Percentiles rank a stretch among this genome's conserved stretches.
phyloP scores from a whole-genome alignment of 2,888 invertebrate species.

The Sipha maydis region DNA sequence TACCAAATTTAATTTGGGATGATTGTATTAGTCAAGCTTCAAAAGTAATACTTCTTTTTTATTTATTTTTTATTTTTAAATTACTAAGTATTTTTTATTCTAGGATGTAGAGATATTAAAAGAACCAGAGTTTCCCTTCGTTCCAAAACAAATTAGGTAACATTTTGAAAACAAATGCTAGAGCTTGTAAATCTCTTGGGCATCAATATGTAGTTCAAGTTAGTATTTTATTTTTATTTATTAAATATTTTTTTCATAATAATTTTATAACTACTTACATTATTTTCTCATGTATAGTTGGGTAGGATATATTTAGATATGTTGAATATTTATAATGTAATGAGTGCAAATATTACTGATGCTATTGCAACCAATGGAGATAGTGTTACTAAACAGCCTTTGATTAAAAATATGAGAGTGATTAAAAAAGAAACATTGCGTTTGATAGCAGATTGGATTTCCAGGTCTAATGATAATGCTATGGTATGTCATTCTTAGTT shows the following conservation, averaged over 20 bases:
- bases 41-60: constrained; percentile 70
- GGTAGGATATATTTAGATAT: constrained; percentile 98
- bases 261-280: background rate
- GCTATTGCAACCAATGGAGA: constrained; percentile 96
- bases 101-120: constrained; percentile 94
- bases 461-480: constrained; percentile 86
- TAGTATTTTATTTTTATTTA: constrained; percentile 50
- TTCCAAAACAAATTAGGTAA: constrained; percentile 97
- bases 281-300: constrained; percentile 71
- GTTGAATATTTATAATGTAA: constrained; percentile 96
- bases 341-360: constrained; percentile 93
- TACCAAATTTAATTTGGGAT: constrained; percentile 99
- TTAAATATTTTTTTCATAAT: background rate
- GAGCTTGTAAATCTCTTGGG: constrained; percentile 98
- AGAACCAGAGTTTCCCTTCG: constrained; percentile 94
- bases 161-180: constrained; percentile 98
- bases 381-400: constrained; percentile 95
- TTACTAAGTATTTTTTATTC: constrained; percentile 63
- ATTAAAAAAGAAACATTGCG: constrained; percentile 98
- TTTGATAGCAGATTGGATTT: constrained; percentile 96
- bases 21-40: constrained; percentile 97
- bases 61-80: background rate
- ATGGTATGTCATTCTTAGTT: constrained; percentile 71
- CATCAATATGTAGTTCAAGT: constrained; percentile 91
- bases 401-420: constrained; percentile 97